Base-by-base conservation (phyloP, 2,888 invertebrate species). In the Drosophila greeni region DNA sequence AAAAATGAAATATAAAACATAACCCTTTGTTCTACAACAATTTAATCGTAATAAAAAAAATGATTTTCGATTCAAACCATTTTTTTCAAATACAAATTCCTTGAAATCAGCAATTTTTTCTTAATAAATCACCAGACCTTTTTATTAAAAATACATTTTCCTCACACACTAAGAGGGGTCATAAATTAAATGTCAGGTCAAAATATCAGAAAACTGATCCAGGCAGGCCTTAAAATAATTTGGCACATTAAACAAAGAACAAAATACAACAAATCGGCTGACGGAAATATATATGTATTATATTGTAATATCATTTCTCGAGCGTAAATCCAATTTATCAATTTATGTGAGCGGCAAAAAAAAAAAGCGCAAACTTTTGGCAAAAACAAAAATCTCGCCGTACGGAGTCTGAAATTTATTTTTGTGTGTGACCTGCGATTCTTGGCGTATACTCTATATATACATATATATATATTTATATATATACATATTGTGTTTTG, bases 241-340 rank as follows among this genome's bases (percentile, higher is more conserved):
- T 53, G 61, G 62, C 31, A 61, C 47, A 48, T 60, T 61, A 42
- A 59, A 40, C 48, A 37, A 43, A 40, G 31, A 34, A 11, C 34
- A 7, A 11, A 29, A 55, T 79, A 40, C 71, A 71, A 72, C 70
- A 70, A 74, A 76, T 78, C 70, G 64, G 68, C 55, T 59, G 59
- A 43, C 60, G 37, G 47, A 66, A 76, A 75, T 55, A 76, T 70
- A 57, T 82, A 76, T 70, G 55, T 82, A 75, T 77, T 82, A 80
- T 80, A 77, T 81, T 81, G 79, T 79, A 81, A 81, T 81, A 82
- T 85, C 81, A 85, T 82, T 85, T 82, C 73, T 81, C 71, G 70
- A 85, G 81, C 84, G 76, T 82, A 81, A 85, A 85, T 74, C 81
- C 82, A 82, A 85, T 85, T 85, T 86, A 85, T 86, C 85, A 86